Evolutionary conservation across 1,140 invertebrate species (phyloP), one percentile per base, ranked within the genome.

Genomic region (Dinoponera quadriceps): DNA sequence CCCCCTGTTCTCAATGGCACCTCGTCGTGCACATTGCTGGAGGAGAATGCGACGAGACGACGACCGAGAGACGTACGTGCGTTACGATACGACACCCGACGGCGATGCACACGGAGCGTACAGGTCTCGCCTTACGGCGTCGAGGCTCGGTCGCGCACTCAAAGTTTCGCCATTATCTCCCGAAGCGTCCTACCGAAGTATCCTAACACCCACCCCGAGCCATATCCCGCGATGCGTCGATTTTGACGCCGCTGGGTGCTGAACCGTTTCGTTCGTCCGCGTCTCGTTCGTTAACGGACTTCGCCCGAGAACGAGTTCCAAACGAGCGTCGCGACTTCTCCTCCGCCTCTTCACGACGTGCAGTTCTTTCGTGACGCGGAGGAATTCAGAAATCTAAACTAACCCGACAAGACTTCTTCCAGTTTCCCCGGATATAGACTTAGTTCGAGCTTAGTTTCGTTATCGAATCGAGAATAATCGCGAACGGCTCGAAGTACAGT

Each of bases 161-260:
- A 71, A 80, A 80, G 75, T 80, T 80, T 80, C 54, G 65, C 75
- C 65, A 80, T 80, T 71, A 71, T 80, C 66, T 69, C 25, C 33
- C 54, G 66, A 27, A 57, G 51, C 66, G 20, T 57, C 29, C 74
- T 44, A 38, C 20, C 7, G 22, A 55, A 55, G 33, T 48, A 49
- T 77, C n/a, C 63, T 55, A 44, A 65, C 33, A 78, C n/a, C n/a
- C 63, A 69, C 38, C 3, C 11, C 38, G 57, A 78, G 51, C 75
- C 59, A 22, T 22, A 71, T 48, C 51, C 38, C 14, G 75, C 57
- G 69, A 54, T n/a, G 54, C 29, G 62, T 77, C 27, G 48, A 75
- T 69, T 69, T 29, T 44, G 51, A 69, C 27, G 49, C 49, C 22
- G 25, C 14, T 57, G 2, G n/a, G 22, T 33, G 20, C 44, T 22